Conservation (phyloP, 37 sponge, comb jelly and placozoan species). For the Halisarca cf. caerulea region DNA sequence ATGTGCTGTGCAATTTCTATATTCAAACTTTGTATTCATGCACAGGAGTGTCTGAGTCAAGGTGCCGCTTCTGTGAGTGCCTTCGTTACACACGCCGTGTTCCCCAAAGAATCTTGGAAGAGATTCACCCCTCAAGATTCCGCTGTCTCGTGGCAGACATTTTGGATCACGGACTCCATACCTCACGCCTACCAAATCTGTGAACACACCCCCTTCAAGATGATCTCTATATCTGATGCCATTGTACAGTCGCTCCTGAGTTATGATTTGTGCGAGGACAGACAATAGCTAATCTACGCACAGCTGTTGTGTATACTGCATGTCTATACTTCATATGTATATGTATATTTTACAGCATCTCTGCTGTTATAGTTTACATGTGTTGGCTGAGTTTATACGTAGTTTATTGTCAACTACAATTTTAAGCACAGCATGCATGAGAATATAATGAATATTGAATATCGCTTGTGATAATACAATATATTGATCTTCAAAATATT, state of each 20-base stretch:
- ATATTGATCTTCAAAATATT: too few species aligned
- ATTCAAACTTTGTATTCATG: too few species aligned
- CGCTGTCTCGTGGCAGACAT: slow-evolving; percentile 45
- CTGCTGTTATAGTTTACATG: too few species aligned
- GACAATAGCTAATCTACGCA: too few species aligned
- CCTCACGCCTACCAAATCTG: slow-evolving; percentile 66
- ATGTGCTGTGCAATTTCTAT: too few species aligned
- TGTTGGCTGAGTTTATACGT: too few species aligned
- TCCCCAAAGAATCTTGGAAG: slow-evolving; percentile 84
- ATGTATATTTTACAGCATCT: too few species aligned
- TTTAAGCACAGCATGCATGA: too few species aligned
- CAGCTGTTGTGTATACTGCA: background rate
- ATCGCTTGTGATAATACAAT: too few species aligned
- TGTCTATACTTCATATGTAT: too few species aligned
- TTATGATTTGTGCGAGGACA: slow-evolving; percentile 5
- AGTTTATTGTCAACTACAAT: too few species aligned
- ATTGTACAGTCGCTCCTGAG: slow-evolving; percentile 74
- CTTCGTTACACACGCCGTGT: slow-evolving; percentile 92
- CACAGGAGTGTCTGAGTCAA: slow-evolving; percentile 49
- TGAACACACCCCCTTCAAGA: slow-evolving; percentile 62
- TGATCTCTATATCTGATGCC: slow-evolving; percentile 73
- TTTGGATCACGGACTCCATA: slow-evolving; percentile 94
- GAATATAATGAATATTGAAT: too few species aligned
- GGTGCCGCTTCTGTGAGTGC: slow-evolving; percentile 78
- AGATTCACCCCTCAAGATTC: slow-evolving; percentile 42